phyloP scores from a whole-genome alignment of 2,797 vertebrate species.

The Spheniscus humboldti region DNA sequence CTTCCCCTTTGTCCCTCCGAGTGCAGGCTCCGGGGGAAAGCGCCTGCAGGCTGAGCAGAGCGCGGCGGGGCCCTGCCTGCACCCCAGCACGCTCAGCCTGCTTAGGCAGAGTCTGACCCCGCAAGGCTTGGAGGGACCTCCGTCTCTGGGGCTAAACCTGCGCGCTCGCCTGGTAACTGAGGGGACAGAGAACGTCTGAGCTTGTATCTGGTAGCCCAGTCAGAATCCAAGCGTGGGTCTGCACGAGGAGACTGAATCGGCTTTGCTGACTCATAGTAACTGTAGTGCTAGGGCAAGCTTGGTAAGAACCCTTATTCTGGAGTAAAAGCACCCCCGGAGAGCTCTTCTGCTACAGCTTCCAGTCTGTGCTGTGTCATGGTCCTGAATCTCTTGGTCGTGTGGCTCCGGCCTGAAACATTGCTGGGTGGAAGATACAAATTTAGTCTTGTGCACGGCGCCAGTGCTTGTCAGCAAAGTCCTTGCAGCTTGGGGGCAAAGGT shows the following conservation, averaged over 20 bases:
- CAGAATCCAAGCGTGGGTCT: neutral
- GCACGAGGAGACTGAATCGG: neutral
- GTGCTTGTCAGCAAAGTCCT: neutral
- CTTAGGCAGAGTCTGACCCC: neutral
- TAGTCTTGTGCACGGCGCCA: rapidly evolving
- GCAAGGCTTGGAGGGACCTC: neutral
- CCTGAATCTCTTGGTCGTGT: too few relatives aligned
- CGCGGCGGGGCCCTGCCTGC: neutral
- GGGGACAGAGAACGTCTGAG: neutral
- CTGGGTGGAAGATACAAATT: rapidly evolving
- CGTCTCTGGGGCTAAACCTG: neutral
- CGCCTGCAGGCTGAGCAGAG: neutral
- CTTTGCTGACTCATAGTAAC: neutral
- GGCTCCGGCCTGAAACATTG: neutral
- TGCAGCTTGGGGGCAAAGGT: neutral
- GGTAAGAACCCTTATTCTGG: neutral
- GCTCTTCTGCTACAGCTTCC: neutral
- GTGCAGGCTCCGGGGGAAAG: neutral
- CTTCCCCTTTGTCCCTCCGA: too few relatives aligned
- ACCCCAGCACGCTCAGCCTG: neutral
- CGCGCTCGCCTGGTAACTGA: neutral
- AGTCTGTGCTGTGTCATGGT: rapidly evolving
- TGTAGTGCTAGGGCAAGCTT: rapidly evolving
- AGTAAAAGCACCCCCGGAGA: neutral
- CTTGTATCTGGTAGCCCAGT: rapidly evolving